Evolutionary conservation across 2,888 invertebrate genomes (phyloP).

Genomic region (Melipona bicolor): DNA sequence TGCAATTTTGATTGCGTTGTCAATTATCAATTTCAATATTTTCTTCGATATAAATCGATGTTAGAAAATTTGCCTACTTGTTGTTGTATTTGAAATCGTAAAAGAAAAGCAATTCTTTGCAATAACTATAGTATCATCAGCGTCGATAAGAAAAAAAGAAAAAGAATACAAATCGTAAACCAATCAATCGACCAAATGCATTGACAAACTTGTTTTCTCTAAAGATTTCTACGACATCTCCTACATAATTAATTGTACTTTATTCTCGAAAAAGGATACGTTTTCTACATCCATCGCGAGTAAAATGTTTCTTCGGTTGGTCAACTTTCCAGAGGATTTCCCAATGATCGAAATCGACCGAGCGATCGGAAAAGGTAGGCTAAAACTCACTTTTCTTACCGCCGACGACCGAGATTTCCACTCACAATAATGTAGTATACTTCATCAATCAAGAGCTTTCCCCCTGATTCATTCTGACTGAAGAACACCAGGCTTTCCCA

Average conservation of each 20-base stretch:
- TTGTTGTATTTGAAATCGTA: too few species aligned
- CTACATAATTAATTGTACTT: too few species aligned
- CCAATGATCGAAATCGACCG: slow-evolving; percentile 7
- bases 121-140: background rate
- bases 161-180: background rate
- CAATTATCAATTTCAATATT: too few species aligned
- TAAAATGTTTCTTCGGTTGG: background rate
- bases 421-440: slow-evolving; percentile 25
- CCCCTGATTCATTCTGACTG: slow-evolving; percentile 33
- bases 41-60: too few species aligned
- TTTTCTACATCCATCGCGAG: background rate
- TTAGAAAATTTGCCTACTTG: too few species aligned
- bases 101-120: background rate
- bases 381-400: slow-evolving; percentile 26
- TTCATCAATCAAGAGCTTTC: slow-evolving; percentile 51
- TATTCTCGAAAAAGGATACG: background rate
- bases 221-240: background rate
- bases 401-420: slow-evolving; percentile 55
- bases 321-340: slow-evolving; percentile 35
- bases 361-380: slow-evolving; percentile 36
- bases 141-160: background rate
- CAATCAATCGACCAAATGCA: background rate
- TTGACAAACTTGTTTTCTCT: background rate
- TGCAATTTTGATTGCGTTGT: too few species aligned
- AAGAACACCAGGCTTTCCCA: background rate